Percentiles rank a stretch among this genome's conserved stretches.
Conservation (phyloP, 2,113 vertebrate genomes). For the Vombatus ursinus region DNA sequence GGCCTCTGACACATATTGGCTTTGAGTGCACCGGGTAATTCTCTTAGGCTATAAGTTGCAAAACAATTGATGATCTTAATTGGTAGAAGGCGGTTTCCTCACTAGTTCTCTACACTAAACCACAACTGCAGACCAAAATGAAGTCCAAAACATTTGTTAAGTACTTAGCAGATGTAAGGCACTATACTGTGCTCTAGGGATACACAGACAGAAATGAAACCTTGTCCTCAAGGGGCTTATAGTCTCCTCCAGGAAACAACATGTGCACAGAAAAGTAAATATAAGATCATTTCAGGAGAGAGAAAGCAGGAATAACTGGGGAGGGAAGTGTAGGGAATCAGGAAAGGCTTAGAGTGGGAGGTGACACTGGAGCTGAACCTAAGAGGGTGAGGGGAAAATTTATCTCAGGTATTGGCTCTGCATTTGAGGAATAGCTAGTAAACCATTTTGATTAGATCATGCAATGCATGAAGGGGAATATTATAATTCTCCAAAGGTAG, state of each 20-base stretch:
- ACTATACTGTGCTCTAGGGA: not conserved
- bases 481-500: not conserved
- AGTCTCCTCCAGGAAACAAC: not conserved
- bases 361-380: too few relatives aligned
- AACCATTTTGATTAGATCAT: not conserved
- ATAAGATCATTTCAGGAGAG: not conserved
- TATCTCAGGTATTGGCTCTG: not conserved
- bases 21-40: not conserved
- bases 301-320: not conserved
- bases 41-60: not conserved
- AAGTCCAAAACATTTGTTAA: not conserved
- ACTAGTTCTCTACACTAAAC: not conserved
- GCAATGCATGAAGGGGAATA: too few relatives aligned
- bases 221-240: too few relatives aligned
- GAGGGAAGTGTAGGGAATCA: too few relatives aligned
- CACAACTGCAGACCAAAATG: not conserved
- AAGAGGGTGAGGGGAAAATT: not conserved
- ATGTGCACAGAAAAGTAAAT: not conserved
- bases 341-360: too few relatives aligned
- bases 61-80: not conserved
- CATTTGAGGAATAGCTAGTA: not conserved
- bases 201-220: too few relatives aligned
- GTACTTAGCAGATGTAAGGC: not conserved
- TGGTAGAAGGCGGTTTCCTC: not conserved
- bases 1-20: not conserved